Conservation (phyloP, 2,113 vertebrate genomes). For the Silurus meridionalis region DNA sequence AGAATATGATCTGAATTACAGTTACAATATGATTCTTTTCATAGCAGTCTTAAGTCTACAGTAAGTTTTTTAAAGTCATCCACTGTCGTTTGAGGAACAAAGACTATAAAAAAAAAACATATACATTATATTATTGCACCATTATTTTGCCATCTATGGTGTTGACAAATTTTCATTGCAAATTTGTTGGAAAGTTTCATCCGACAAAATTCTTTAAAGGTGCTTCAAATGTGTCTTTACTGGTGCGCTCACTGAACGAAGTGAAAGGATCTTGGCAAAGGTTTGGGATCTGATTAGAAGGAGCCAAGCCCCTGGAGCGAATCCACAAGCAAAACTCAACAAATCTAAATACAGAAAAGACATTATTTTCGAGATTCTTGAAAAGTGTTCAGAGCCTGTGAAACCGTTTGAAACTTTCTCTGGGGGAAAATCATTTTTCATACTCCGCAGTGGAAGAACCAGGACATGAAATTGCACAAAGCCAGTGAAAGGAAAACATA, state of each 20-base stretch:
- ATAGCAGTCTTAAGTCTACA: not conserved
- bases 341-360: not conserved
- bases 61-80: not conserved
- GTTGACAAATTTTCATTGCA: not conserved
- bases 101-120: not conserved
- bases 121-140: not conserved
- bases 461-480: constrained; percentile 20
- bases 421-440: constrained; percentile 9
- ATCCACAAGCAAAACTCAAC: not conserved
- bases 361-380: not conserved
- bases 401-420: not conserved
- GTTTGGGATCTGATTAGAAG: constrained; percentile 1
- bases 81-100: not conserved
- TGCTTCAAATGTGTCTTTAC: not conserved
- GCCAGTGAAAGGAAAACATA: not conserved
- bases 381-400: constrained; percentile 9
- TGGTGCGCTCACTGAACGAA: not conserved
- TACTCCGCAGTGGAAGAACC: not conserved
- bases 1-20: not conserved
- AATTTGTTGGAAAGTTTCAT: not conserved
- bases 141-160: not conserved
- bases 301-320: not conserved
- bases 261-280: not conserved
- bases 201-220: not conserved
- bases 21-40: not conserved